Evolutionary conservation across 2,888 invertebrate genomes (phyloP), one percentile per base, ranked within the genome.

Genomic region (Ypsolopha scabrella): DNA sequence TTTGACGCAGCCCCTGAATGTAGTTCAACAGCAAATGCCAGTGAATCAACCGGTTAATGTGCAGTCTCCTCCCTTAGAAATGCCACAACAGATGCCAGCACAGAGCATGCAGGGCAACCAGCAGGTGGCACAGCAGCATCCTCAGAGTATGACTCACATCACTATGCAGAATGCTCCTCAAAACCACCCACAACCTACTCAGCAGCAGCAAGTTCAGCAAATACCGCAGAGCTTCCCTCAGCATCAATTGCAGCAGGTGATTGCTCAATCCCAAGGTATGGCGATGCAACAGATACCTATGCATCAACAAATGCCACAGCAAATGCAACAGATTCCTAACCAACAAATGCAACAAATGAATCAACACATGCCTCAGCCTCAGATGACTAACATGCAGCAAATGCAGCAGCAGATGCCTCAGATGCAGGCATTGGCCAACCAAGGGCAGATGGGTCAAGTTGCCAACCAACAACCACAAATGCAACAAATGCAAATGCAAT

Each of bases 221-320:
- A 82, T 87, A 53, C 82, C 87, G 11, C 88, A 88, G 64, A 88
- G 87, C 63, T 87, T 86, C 64, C 85, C 88, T 1, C 88, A 87
- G 59, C 86, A 86, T 61, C 88, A 88, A 59, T 59, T 88, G 46
- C 87, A 88, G 57, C 87, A 87, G 70, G 83, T 85, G 41, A 83
- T 87, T 52, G 80, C 86, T 43, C 87, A 86, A 60, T 71, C 83
- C 6, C 87, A 87, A 62, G 83, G 78, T 45, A 85, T 87, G 57
- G 69, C 85, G 37, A 83, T 87, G 78, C 87, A 87, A 62, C 87
- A 87, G 60, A 81, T 87, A 57, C 87, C 87, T 36, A 86, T 87
- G 80, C 86, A 87, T 54, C 87, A 87, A 59, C 86, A 82, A 59
- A 81, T 85, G 65, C 82, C 87, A 13, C 88, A 88, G 60, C 87